Percentiles rank a stretch among this genome's conserved stretches.
These are phyloP conservation scores for Onychomys arenicola DNA, from an alignment of 2,797 vertebrate species.

Conservation along the genomic window DNA sequence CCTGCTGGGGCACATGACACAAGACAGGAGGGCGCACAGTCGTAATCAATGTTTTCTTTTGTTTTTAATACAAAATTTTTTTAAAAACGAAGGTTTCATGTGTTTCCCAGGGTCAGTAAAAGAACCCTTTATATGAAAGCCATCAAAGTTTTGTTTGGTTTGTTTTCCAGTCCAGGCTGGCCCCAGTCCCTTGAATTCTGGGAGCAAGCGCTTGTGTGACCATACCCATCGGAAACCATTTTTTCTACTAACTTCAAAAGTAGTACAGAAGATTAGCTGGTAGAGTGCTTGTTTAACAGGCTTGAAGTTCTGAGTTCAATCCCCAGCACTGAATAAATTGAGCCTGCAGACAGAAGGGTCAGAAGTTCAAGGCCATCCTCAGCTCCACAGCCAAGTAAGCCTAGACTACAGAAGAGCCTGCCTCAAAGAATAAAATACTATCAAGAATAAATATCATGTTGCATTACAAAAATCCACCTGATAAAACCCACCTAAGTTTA, in stretches of 20 bases:
- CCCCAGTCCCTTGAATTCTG: background rate
- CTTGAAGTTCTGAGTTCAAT: background rate
- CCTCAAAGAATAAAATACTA: background rate
- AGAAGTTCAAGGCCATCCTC: background rate
- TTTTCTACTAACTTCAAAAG: slow-evolving; percentile 31
- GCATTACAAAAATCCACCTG: background rate
- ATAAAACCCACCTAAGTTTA: slow-evolving; percentile 49
- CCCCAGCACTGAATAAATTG: background rate
- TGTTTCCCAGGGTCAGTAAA: slow-evolving; percentile 17
- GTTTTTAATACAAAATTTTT: background rate
- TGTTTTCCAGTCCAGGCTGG: background rate
- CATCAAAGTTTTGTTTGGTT: background rate
- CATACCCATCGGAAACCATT: background rate
- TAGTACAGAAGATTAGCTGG: background rate
- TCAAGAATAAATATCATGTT: background rate
- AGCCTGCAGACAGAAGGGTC: background rate
- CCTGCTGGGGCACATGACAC: background rate
- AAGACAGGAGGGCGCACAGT: background rate
- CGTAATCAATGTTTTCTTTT: background rate
- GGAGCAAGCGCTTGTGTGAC: background rate
- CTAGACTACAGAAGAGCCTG: background rate
- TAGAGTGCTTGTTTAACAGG: background rate
- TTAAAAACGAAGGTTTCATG: background rate
- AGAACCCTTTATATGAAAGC: slow-evolving; percentile 22
- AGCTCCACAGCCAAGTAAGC: background rate